phyloP scores from a whole-genome alignment of 2,797 vertebrate species.

The Morelia viridis region DNA sequence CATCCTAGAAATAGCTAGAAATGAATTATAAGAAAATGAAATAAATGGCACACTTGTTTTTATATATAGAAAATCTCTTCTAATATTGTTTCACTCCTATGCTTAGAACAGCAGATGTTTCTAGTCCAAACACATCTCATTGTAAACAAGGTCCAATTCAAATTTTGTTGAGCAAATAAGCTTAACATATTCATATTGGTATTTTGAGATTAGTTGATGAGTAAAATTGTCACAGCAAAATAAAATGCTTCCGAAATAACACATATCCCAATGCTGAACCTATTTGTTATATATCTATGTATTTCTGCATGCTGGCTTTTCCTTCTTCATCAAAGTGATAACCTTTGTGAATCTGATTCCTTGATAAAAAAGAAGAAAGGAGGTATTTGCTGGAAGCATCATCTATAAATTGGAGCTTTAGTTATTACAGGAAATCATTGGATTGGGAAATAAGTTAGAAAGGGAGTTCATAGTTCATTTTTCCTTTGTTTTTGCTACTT shows the following conservation, averaged over 20 bases:
- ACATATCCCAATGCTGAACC: not conserved
- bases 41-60: not conserved
- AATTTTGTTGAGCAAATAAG: not conserved
- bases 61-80: not conserved
- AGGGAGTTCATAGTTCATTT: not conserved
- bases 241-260: not conserved
- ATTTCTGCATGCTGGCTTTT: not conserved
- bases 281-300: not conserved
- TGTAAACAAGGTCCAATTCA: not conserved
- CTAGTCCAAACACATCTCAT: not conserved
- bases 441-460: not conserved
- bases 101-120: not conserved
- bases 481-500: not conserved
- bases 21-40: not conserved
- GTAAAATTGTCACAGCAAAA: not conserved
- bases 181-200: not conserved
- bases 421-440: not conserved
- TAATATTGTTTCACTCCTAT: not conserved
- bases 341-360: not conserved
- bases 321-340: not conserved
- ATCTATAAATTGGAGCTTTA: not conserved
- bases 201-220: not conserved
- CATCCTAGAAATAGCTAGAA: not conserved
- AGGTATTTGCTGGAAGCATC: not conserved
- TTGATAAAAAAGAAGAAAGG: not conserved